Percentiles rank a stretch among this genome's conserved stretches.
phyloP scores from a whole-genome alignment of 2,113 vertebrate species.

The Crotalus helleri region DNA sequence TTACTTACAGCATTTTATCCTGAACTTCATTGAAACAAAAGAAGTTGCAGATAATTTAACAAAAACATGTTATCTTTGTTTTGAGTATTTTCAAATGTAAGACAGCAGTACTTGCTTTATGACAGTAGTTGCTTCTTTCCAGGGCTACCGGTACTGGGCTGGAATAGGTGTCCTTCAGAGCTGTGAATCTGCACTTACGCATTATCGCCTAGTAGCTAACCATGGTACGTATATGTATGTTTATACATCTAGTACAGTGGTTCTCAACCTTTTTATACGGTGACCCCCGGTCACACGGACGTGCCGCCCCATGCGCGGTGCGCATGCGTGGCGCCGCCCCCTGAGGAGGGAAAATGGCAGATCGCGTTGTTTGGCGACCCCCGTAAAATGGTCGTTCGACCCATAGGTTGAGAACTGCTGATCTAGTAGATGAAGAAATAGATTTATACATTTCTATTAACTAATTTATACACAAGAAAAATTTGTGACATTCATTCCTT shows the following conservation, averaged over 20 bases:
- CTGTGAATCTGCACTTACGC: conserved; percentile 95
- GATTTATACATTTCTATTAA: background rate
- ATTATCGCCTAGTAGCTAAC: conserved; percentile 93
- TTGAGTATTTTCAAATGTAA: background rate
- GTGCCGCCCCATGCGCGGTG: no score
- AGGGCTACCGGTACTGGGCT: conserved; percentile 98
- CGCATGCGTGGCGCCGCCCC: no score
- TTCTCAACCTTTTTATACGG: no score
- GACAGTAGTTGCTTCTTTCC: conserved; percentile 21
- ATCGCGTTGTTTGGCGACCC: no score
- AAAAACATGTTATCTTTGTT: background rate
- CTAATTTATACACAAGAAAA: background rate
- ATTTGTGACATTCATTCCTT: background rate
- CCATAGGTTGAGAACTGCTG: no score
- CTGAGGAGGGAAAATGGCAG: no score
- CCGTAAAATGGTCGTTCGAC: no score
- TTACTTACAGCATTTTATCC: background rate
- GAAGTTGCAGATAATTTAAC: background rate
- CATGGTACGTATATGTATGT: conserved; percentile 74
- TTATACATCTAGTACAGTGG: background rate
- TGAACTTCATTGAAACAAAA: background rate
- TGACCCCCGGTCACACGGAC: no score
- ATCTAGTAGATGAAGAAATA: background rate
- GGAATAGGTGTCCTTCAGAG: conserved; percentile 96
- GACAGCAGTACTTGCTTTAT: background rate